Evolutionary conservation across 2,888 invertebrate genomes (phyloP).

Genomic region (Pristionchus japonicus): DNA sequence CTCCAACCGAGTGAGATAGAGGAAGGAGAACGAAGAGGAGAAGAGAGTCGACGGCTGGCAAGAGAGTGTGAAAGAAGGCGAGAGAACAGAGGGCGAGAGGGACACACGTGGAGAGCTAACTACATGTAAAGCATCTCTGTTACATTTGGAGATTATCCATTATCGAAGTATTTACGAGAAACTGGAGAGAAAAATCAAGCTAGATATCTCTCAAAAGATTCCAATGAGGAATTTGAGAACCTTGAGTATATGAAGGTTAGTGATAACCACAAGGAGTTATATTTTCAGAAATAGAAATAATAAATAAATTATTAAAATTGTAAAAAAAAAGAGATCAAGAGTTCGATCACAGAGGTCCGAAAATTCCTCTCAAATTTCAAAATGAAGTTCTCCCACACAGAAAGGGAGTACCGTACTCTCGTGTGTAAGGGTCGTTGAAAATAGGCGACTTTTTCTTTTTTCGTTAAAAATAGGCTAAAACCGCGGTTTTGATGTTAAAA

Average conservation of each 20-base stretch:
- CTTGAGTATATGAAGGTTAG: too few species aligned
- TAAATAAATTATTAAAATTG: neutral
- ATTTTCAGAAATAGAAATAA: neutral
- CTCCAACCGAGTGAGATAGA: constrained; percentile 27
- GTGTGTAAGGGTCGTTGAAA: neutral
- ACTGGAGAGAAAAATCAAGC: neutral
- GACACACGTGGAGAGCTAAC: constrained; percentile 46
- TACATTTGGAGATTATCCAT: too few species aligned
- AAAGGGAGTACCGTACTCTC: too few species aligned
- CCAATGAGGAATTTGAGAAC: neutral
- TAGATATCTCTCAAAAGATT: neutral
- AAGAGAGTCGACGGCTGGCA: constrained; percentile 35
- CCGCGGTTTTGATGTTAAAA: neutral
- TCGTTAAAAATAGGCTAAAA: neutral
- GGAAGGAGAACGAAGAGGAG: constrained; percentile 24
- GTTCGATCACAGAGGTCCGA: constrained; percentile 5
- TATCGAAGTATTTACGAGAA: too few species aligned
- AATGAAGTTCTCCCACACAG: too few species aligned
- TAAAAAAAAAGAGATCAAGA: neutral
- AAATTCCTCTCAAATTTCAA: too few species aligned
- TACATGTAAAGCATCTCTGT: neutral
- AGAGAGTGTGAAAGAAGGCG: constrained; percentile 15
- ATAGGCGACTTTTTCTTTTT: constrained; percentile 39
- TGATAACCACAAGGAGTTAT: too few species aligned
- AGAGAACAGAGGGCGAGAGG: constrained; percentile 31